phyloP scores from a whole-genome alignment of 2,113 vertebrate genomes.

The Silurus asotus region DNA sequence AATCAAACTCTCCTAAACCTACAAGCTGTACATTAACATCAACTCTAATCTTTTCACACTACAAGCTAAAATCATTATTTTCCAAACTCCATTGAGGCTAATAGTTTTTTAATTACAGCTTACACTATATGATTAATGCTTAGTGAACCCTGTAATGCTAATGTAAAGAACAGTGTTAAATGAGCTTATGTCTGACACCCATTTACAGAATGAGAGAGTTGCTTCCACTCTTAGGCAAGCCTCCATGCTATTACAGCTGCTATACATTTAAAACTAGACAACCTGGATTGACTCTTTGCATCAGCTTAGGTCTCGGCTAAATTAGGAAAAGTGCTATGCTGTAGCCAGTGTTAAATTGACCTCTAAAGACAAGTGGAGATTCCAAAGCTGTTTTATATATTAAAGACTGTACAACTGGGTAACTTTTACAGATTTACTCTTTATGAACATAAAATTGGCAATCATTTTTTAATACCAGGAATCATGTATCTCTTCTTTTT shows the following conservation, averaged over 20 bases:
- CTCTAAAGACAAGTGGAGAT: neutral
- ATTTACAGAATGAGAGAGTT: conserved; percentile 4
- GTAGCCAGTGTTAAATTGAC: neutral
- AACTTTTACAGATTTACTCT: neutral
- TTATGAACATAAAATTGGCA: neutral
- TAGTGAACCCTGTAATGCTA: neutral
- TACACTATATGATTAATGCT: conserved; percentile 1
- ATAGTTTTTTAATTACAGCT: neutral
- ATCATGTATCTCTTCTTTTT: neutral
- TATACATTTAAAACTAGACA: conserved; percentile 31
- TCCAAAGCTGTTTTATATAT: neutral
- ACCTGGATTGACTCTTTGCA: neutral
- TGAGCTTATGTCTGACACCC: neutral
- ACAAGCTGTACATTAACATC: neutral
- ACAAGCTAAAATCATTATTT: neutral
- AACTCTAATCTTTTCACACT: neutral
- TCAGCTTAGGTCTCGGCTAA: conserved; percentile 1
- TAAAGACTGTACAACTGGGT: neutral
- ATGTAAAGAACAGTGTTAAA: conserved; percentile 24
- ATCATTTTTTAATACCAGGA: neutral
- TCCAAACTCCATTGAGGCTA: neutral
- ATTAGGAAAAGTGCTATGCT: neutral
- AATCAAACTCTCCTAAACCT: neutral
- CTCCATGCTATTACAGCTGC: conserved; percentile 19
- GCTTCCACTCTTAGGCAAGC: neutral